Conservation (phyloP, 2,797 vertebrate genomes). For the Epinephelus awoara region DNA sequence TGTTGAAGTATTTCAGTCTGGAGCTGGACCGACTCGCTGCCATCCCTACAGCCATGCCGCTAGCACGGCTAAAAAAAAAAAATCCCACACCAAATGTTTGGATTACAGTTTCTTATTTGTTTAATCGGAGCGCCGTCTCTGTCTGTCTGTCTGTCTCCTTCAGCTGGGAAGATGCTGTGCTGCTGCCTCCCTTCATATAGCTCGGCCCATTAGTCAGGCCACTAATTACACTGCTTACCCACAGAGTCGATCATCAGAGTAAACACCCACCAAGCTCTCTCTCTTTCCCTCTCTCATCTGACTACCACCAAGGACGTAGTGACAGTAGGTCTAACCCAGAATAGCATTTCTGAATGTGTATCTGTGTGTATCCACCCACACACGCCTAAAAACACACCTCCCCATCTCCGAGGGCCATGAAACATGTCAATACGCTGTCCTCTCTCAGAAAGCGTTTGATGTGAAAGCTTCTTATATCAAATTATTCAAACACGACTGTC, state of each 20-base stretch:
- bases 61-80: neutral
- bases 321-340: slow-evolving; percentile 56
- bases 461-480: slow-evolving; percentile 60
- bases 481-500: slow-evolving; percentile 64
- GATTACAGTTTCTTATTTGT: slow-evolving; percentile 35
- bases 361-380: slow-evolving; percentile 30
- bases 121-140: slow-evolving; percentile 38
- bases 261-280: slow-evolving; percentile 73
- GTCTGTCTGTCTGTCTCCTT: slow-evolving; percentile 26
- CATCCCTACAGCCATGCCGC: neutral
- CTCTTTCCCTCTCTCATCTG: slow-evolving; percentile 46
- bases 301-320: slow-evolving; percentile 63
- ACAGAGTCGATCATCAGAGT: slow-evolving; percentile 75
- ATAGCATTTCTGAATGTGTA: slow-evolving; percentile 39
- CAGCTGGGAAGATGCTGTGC: slow-evolving; percentile 58
- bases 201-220: slow-evolving; percentile 71
- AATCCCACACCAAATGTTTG: neutral
- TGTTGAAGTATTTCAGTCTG: slow-evolving; percentile 13
- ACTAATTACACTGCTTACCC: slow-evolving; percentile 82
- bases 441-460: slow-evolving; percentile 49
- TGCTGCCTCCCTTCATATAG: slow-evolving; percentile 62
- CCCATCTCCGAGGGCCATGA: slow-evolving; percentile 14
- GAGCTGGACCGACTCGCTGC: neutral
- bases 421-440: slow-evolving; percentile 50
- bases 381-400: slow-evolving; percentile 17